Percentiles rank a stretch among this genome's conserved stretches.
Conservation (phyloP, 2,113 vertebrate genomes). For the Pogona vitticeps region DNA sequence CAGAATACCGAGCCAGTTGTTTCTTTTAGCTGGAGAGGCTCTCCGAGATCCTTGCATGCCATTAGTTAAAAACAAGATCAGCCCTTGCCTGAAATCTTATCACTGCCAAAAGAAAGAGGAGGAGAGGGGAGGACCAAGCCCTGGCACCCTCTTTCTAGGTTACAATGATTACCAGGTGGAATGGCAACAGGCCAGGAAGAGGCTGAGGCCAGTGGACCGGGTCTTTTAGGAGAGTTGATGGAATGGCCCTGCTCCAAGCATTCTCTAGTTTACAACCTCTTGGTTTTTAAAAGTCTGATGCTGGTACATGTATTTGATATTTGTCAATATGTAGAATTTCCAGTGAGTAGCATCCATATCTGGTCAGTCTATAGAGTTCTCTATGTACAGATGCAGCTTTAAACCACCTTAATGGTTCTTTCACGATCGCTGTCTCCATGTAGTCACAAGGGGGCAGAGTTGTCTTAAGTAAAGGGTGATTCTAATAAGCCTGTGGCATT, state of each 20-base stretch:
- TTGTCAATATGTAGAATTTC: not conserved
- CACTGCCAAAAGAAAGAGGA: not conserved
- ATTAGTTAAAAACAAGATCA: not conserved
- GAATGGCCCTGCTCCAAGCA: not conserved
- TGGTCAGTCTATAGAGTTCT: not conserved
- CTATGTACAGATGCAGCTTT: not conserved
- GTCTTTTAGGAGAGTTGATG: not conserved
- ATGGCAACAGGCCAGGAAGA: not conserved
- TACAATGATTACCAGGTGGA: not conserved
- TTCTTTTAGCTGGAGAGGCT: not conserved
- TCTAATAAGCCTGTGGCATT: not conserved
- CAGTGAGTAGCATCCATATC: not conserved
- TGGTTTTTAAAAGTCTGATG: not conserved
- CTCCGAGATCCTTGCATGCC: not conserved
- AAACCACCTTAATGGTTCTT: not conserved
- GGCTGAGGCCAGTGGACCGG: not conserved
- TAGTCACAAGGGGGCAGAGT: slow-evolving; percentile 53
- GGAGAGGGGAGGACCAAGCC: not conserved
- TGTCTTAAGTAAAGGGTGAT: slow-evolving; percentile 10
- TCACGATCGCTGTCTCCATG: not conserved
- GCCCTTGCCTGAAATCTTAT: not conserved
- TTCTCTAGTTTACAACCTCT: not conserved
- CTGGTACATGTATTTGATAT: not conserved
- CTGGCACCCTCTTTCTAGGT: not conserved
- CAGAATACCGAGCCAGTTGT: not conserved